phyloP scores from a whole-genome alignment of 1,140 invertebrate genomes.

The Polypedilum vanderplanki region DNA sequence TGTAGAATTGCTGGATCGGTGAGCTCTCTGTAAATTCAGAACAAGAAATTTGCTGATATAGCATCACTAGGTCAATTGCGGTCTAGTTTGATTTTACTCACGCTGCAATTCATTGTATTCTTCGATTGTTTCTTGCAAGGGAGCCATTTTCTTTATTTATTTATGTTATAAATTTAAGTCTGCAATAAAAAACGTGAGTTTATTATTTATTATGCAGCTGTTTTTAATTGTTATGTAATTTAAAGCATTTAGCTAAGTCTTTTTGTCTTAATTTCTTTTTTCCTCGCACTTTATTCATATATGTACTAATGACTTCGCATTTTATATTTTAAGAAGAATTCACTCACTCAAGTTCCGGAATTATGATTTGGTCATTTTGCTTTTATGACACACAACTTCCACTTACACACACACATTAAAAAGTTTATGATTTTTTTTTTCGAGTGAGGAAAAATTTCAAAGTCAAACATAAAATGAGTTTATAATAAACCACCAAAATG shows the following conservation, averaged over 20 bases:
- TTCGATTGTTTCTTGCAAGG: conserved; percentile 3
- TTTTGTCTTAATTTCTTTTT: too few relatives aligned
- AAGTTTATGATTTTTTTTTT: too few relatives aligned
- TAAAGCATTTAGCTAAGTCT: too few relatives aligned
- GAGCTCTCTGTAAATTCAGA: conserved; percentile 36
- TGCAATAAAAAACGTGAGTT: not conserved
- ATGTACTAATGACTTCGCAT: not conserved
- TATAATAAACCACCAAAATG: too few relatives aligned
- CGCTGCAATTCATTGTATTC: too few relatives aligned
- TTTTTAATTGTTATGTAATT: not conserved
- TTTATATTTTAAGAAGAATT: not conserved
- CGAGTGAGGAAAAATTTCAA: too few relatives aligned
- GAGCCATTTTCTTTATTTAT: not conserved
- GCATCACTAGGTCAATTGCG: too few relatives aligned
- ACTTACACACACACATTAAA: too few relatives aligned
- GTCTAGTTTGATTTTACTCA: too few relatives aligned
- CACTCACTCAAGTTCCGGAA: not conserved
- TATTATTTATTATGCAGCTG: not conserved
- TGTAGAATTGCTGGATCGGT: conserved; percentile 55
- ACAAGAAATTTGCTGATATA: too few relatives aligned
- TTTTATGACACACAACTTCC: too few relatives aligned
- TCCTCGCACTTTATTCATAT: not conserved
- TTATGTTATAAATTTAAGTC: not conserved
- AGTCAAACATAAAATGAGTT: too few relatives aligned
- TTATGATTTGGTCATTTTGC: not conserved